These are phyloP conservation scores for Plemyria rubiginata DNA, from an alignment of 2,888 invertebrate species.

Conservation along the genomic window DNA sequence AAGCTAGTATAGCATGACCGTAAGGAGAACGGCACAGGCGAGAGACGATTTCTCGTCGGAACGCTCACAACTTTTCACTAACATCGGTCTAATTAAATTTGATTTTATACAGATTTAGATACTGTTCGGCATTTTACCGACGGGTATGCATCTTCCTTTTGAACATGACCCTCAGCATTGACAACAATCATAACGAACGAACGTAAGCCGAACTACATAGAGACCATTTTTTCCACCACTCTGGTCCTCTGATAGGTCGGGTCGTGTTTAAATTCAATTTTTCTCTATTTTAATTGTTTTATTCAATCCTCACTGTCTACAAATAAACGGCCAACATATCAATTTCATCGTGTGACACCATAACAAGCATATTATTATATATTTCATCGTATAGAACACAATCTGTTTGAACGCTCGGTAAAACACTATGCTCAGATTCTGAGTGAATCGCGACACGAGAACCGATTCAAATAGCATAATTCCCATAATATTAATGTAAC, in stretches of 20 bases:
- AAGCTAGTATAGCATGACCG: background rate
- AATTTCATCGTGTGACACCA: conserved; percentile 14
- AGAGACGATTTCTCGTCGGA: conserved; percentile 28
- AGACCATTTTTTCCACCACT: background rate
- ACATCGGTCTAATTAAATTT: conserved; percentile 77
- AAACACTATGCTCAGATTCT: conserved; percentile 15
- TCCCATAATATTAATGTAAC: conserved; percentile 39
- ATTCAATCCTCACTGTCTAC: conserved; percentile 3
- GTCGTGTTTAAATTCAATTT: conserved; percentile 37
- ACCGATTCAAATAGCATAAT: conserved; percentile 11
- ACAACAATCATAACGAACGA: background rate
- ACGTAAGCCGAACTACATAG: background rate
- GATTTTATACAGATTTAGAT: conserved; percentile 21
- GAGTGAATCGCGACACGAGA: conserved; percentile 8
- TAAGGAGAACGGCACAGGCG: conserved; percentile 11
- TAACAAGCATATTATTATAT: background rate
- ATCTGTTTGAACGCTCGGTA: conserved; percentile 21
- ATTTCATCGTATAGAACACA: conserved; percentile 4
- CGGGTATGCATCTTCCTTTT: background rate
- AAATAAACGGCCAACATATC: conserved; percentile 30
- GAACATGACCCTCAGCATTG: background rate
- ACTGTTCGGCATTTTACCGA: conserved; percentile 14
- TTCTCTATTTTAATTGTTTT: conserved; percentile 14
- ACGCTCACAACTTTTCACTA: conserved; percentile 31
- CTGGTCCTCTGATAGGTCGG: conserved; percentile 10